Evolutionary conservation across 2,797 vertebrate species (phyloP).

Genomic region (Falco peregrinus): DNA sequence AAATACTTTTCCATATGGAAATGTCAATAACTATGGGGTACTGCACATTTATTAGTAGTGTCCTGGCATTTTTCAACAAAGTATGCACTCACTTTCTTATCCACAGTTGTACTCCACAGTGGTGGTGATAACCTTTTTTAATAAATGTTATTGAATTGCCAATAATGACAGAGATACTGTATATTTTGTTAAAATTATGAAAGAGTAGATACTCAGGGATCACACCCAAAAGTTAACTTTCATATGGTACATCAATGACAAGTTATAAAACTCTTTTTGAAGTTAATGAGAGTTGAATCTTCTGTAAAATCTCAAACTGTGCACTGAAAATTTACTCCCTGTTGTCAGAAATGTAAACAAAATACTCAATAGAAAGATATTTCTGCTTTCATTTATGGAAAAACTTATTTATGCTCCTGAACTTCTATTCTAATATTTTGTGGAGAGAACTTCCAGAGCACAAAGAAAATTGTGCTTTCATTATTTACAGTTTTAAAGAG

Average conservation of each 20-base stretch:
- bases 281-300: background rate
- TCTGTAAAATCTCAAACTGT: background rate
- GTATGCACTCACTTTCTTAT: background rate
- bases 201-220: background rate
- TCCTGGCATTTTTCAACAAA: background rate
- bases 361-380: background rate
- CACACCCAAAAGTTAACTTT: background rate
- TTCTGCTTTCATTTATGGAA: background rate
- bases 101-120: background rate
- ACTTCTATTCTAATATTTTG: background rate
- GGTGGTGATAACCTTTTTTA: background rate
- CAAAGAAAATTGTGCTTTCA: slow-evolving; percentile 22
- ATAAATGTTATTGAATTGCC: background rate
- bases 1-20: background rate
- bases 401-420: background rate
- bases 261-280: background rate
- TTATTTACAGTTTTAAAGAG: slow-evolving; percentile 43
- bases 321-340: background rate
- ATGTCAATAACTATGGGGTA: background rate
- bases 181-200: background rate
- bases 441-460: background rate
- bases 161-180: background rate
- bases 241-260: background rate
- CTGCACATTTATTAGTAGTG: background rate
- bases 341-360: background rate